A percentile compares a stretch with the other conserved stretches of the same genome.
phyloP scores from a whole-genome alignment of 2,797 vertebrate genomes.

The Buphagus erythrorhynchus region DNA sequence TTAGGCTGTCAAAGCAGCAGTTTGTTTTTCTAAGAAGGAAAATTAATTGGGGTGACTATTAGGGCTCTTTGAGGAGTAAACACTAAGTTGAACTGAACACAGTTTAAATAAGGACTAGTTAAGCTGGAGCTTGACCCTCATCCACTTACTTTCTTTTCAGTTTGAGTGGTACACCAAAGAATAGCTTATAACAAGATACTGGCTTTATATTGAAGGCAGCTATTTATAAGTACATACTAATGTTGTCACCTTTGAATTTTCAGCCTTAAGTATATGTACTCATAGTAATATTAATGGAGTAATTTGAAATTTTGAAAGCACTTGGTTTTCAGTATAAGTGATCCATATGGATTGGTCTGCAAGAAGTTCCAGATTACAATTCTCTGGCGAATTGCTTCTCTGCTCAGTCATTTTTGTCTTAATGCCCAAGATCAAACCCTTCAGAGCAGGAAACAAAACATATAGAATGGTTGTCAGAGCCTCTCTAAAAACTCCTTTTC shows the following conservation, averaged over 20 bases:
- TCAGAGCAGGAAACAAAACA: not conserved
- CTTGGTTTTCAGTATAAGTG: not conserved
- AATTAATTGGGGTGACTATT: not conserved
- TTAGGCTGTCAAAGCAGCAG: not conserved
- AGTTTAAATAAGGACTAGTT: not conserved
- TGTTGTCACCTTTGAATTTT: slow-evolving; percentile 24
- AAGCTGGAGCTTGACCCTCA: not conserved
- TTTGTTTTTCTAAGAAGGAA: not conserved
- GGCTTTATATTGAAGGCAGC: slow-evolving; percentile 21
- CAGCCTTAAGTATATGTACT: not conserved
- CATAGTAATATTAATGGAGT: not conserved
- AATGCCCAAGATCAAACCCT: not conserved
- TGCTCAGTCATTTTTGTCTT: not conserved
- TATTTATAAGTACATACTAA: slow-evolving; percentile 17
- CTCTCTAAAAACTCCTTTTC: not conserved
- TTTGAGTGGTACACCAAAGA: not conserved
- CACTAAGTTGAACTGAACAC: not conserved
- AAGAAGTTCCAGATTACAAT: not conserved
- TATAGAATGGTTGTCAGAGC: not conserved
- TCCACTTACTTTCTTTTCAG: not conserved
- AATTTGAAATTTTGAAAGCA: not conserved
- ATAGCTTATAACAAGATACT: slow-evolving; percentile 8
- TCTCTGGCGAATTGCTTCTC: not conserved
- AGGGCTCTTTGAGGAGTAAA: not conserved
- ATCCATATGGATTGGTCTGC: not conserved